phyloP scores from a whole-genome alignment of 2,888 invertebrate species.

The Chrysolina haemoptera region DNA sequence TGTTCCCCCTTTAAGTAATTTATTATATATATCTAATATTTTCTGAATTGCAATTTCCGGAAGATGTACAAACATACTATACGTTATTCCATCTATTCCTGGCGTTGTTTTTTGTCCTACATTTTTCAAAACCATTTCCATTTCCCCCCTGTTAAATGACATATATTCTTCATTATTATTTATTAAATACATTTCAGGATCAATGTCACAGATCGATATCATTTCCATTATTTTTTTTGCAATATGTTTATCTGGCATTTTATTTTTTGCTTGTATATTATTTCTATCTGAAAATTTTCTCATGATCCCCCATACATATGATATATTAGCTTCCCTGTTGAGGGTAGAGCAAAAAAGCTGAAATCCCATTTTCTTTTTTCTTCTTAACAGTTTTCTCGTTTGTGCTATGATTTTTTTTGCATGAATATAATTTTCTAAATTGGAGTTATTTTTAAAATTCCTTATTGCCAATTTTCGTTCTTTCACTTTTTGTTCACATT shows the following conservation, averaged over 20 bases:
- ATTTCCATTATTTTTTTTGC: background rate
- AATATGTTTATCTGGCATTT: background rate
- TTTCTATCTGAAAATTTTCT: background rate
- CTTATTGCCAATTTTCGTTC: background rate
- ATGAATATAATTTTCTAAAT: background rate
- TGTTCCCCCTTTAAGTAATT: background rate
- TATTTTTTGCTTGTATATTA: background rate
- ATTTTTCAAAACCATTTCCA: background rate
- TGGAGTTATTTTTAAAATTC: background rate
- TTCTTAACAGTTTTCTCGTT: background rate
- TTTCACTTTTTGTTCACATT: background rate
- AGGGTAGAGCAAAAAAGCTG: background rate
- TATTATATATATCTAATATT: background rate
- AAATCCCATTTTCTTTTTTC: background rate
- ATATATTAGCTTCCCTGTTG: no score
- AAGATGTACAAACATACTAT: background rate
- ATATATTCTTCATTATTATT: background rate
- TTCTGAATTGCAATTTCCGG: background rate
- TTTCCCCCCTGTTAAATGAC: background rate
- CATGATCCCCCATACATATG: background rate
- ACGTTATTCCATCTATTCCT: background rate
- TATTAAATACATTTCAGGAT: background rate
- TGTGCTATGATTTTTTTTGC: conserved; percentile 1
- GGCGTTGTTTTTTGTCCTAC: background rate
- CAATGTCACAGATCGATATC: background rate